Base-by-base conservation (phyloP, 2,888 invertebrate species). In the Cataglyphis livida region DNA sequence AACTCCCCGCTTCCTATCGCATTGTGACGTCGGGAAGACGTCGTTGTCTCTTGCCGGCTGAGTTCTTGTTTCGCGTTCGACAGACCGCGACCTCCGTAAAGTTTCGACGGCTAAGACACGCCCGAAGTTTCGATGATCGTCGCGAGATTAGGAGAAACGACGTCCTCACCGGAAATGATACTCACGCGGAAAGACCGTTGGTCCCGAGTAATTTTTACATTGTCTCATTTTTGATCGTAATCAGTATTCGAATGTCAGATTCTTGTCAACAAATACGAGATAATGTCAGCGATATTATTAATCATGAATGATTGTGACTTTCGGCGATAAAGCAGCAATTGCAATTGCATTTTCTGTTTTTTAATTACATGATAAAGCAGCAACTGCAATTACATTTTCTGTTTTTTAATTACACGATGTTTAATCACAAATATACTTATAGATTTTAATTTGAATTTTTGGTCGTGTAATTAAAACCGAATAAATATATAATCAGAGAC, bases 1-100 rank as follows among this genome's bases (percentile, higher is more conserved):
- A 90, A 89, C 90, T 91, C 90, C 85, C 88, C 84, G 87, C 88
- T 89, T 91, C 88, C 91, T 89, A 88, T 91, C 87, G 90, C 85
- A 90, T 90, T 88, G 90, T 90, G 82, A 85, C 65, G 86, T 83
- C 70, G 85, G 51, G 83, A 83, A 68, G 81, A 41, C 59, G 85
- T 68, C 76, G 81, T 76, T 57, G 81, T 59, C 83, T 57, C 82
- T 65, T n/a, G 65, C 62, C 75, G 74, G 76, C 25, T 54, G 51
- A 81, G 61, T 79, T 84, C 86, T 85, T 88, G 90, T 87, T 88
- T 88, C 88, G 78, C 64, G 75, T 74, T 90, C 82, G 85, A 76
- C 83, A 84, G 84, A 89, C 82, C 88, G 75, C 65, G 82, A 81
- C 83, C 73, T 61, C 54, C 59, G 65, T 68, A 71, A 85, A 89